Percentiles rank a stretch among this genome's conserved stretches.
Conservation (phyloP, 2,113 vertebrate species). For the Polypterus bichir region DNA sequence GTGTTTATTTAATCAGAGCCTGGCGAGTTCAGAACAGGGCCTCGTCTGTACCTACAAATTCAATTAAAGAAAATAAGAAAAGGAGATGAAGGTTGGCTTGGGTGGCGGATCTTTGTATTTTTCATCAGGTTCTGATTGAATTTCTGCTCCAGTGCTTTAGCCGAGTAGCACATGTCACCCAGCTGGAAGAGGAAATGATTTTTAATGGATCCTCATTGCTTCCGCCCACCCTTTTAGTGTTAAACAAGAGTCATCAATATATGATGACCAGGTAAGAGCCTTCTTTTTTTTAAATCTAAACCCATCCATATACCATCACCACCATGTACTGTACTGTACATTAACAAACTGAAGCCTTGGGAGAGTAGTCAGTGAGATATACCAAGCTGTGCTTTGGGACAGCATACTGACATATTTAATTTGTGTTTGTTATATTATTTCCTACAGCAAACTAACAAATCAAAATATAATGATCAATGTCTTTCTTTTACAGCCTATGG, state of each 20-base stretch:
- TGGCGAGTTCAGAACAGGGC: slow-evolving; percentile 8
- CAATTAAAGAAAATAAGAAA: slow-evolving; percentile 5
- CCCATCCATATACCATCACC: too few relatives aligned
- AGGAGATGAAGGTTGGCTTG: background rate
- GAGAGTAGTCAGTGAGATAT: too few relatives aligned
- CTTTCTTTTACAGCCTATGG: too few relatives aligned
- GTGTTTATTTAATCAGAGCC: slow-evolving; percentile 11
- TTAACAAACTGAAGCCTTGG: too few relatives aligned
- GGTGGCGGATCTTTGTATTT: slow-evolving; percentile 13
- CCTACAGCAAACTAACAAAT: too few relatives aligned
- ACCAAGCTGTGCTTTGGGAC: too few relatives aligned
- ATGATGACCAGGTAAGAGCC: background rate
- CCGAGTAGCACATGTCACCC: slow-evolving; percentile 11
- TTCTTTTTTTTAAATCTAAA: too few relatives aligned
- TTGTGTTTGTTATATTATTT: too few relatives aligned
- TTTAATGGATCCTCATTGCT: slow-evolving; percentile 9
- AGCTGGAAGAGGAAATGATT: slow-evolving; percentile 12
- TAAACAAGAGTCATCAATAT: slow-evolving; percentile 1
- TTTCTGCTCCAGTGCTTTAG: slow-evolving; percentile 18
- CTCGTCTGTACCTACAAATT: slow-evolving; percentile 11
- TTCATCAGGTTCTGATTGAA: slow-evolving; percentile 17
- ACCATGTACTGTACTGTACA: too few relatives aligned
- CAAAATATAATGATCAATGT: too few relatives aligned
- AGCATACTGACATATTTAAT: too few relatives aligned
- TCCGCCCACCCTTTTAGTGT: background rate